Conservation (phyloP, 35 echinoderm and acorn worm species). For the Ophiothrix spiculata region DNA sequence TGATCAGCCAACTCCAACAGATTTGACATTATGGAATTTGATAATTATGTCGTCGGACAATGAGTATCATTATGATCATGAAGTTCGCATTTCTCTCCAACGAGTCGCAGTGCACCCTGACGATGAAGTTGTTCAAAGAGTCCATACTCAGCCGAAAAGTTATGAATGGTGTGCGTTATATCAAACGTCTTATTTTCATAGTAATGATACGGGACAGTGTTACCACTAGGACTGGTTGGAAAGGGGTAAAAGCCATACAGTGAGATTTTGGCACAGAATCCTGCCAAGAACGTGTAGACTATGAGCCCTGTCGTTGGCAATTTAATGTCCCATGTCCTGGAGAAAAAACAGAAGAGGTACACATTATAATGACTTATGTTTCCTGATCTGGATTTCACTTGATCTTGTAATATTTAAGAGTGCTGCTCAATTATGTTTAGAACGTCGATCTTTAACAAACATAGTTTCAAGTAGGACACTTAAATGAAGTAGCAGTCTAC, state of each 20-base stretch:
- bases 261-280: neutral
- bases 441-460: no score
- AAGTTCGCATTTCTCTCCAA: neutral
- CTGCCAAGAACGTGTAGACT: neutral
- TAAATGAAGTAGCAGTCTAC: no score
- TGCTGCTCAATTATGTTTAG: no score
- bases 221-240: neutral
- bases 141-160: neutral
- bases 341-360: no score
- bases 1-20: no score
- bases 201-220: neutral
- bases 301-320: neutral
- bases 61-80: no score
- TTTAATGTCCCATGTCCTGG: neutral
- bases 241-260: neutral
- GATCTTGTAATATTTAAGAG: no score
- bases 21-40: no score
- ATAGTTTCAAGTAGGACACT: no score
- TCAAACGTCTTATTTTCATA: neutral
- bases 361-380: no score
- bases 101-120: neutral
- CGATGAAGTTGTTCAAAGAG: neutral
- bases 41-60: no score
- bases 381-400: no score
- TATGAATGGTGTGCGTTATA: neutral